phyloP scores from a whole-genome alignment of 1,140 invertebrate genomes.

The Agrilus planipennis region DNA sequence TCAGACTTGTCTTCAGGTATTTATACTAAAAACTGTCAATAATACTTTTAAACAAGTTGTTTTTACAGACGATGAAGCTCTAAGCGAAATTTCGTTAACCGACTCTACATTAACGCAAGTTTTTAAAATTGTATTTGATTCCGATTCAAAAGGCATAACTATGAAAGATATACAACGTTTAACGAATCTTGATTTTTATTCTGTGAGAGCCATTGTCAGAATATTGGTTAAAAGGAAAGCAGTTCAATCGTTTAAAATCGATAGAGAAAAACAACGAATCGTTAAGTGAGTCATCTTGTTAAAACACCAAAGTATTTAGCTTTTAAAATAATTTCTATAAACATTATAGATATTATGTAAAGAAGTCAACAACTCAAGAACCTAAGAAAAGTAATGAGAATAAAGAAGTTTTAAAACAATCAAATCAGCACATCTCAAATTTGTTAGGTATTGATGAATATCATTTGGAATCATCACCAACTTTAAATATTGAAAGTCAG shows the following conservation, averaged over 20 bases:
- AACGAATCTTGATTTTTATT: conserved; percentile 11
- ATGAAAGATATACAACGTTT: conserved; percentile 6
- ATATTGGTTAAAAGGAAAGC: conserved; percentile 16
- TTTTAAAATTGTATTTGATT: background rate
- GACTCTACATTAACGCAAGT: background rate
- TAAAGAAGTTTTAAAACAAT: too few species aligned
- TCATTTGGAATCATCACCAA: too few species aligned
- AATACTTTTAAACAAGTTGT: background rate
- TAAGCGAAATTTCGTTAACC: background rate
- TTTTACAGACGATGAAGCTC: background rate
- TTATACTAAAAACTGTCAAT: background rate
- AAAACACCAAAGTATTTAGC: background rate
- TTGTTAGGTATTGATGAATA: too few species aligned
- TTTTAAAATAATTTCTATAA: too few species aligned
- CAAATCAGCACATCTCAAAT: too few species aligned
- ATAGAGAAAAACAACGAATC: conserved; percentile 16
- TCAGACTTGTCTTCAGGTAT: conserved; percentile 33
- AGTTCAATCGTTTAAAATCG: conserved; percentile 16
- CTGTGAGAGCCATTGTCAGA: conserved; percentile 12
- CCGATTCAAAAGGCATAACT: conserved; percentile 2
- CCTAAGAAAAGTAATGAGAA: too few species aligned
- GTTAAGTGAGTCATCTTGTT: conserved; percentile 14
- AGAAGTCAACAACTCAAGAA: too few species aligned
- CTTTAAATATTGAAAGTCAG: too few species aligned
- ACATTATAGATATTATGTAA: too few species aligned